Evolutionary conservation across 2,113 vertebrate genomes (phyloP).

Genomic region (Gadus chalcogrammus): DNA sequence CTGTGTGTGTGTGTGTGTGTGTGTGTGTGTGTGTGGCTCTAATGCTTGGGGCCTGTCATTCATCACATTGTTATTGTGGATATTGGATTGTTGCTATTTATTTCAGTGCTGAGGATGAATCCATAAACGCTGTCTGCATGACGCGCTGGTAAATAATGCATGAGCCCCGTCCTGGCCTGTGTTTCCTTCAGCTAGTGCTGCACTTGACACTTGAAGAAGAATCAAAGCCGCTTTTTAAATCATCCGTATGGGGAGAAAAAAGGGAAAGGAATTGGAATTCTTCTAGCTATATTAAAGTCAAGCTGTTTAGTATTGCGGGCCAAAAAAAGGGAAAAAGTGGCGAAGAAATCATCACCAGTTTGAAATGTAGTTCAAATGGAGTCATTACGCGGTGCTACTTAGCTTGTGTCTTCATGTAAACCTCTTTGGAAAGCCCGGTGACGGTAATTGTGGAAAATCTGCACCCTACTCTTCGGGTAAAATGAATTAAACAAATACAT

Average conservation of each 20-base stretch:
- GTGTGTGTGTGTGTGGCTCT: conserved; percentile 15
- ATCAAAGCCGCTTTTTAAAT: neutral
- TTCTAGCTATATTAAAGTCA: neutral
- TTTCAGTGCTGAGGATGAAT: conserved; percentile 66
- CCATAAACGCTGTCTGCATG: conserved; percentile 76
- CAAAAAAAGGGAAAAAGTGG: neutral
- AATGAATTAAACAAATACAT: too few species aligned
- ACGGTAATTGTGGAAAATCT: neutral
- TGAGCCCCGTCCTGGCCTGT: conserved; percentile 76
- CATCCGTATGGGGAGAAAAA: neutral
- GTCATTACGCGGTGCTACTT: conserved; percentile 75
- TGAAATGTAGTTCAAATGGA: neutral
- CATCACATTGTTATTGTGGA: conserved; percentile 42
- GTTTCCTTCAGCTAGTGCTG: neutral
- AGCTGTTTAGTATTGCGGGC: neutral
- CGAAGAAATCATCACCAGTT: neutral
- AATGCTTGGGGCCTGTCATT: conserved; percentile 30
- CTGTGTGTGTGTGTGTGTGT: conserved; percentile 6
- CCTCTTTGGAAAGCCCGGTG: conserved; percentile 77
- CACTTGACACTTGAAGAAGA: neutral
- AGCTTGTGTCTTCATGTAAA: too few species aligned
- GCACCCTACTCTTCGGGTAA: too few species aligned
- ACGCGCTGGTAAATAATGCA: conserved; percentile 83
- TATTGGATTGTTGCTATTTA: conserved; percentile 66
- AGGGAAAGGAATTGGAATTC: neutral